Evolutionary conservation across 2,113 vertebrate genomes (phyloP).

Genomic region (Syrmaticus mikado): DNA sequence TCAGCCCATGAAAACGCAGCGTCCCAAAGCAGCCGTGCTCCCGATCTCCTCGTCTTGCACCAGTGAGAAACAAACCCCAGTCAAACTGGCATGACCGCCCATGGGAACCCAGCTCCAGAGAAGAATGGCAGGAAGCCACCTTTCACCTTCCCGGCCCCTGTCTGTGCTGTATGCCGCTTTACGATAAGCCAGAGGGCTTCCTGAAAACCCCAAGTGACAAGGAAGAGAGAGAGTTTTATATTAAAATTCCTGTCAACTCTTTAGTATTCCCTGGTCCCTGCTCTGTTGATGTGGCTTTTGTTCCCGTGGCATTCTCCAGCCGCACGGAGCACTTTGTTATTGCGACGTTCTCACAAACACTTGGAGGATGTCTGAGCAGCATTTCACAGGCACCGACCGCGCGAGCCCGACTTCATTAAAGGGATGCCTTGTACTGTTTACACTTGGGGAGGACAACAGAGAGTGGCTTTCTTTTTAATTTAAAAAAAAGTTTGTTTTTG

Average conservation of each 20-base stretch:
- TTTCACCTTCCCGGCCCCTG: conserved; percentile 85
- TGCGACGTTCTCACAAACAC: conserved; percentile 75
- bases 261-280: conserved; percentile 75
- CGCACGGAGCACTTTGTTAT: conserved; percentile 72
- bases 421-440: accelerated
- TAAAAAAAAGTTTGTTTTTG: not conserved
- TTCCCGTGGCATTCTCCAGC: conserved; percentile 75
- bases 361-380: conserved; percentile 41
- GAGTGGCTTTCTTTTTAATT: not conserved
- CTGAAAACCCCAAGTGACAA: conserved; percentile 82
- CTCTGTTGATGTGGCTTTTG: conserved; percentile 76
- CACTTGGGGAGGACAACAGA: not conserved
- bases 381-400: conserved; percentile 35
- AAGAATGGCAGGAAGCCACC: conserved; percentile 99
- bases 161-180: conserved; percentile 83
- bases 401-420: not conserved
- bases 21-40: conserved; percentile 38
- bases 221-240: conserved; percentile 84
- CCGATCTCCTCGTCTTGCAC: not conserved
- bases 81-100: conserved; percentile 89
- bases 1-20: conserved; percentile 73
- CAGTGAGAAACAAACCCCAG: conserved; percentile 79
- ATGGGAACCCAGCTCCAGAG: conserved; percentile 90
- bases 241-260: conserved; percentile 81
- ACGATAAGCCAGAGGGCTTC: conserved; percentile 91